phyloP scores from a whole-genome alignment of 2,888 invertebrate species.

The Cataglyphis rosenhaueri region DNA sequence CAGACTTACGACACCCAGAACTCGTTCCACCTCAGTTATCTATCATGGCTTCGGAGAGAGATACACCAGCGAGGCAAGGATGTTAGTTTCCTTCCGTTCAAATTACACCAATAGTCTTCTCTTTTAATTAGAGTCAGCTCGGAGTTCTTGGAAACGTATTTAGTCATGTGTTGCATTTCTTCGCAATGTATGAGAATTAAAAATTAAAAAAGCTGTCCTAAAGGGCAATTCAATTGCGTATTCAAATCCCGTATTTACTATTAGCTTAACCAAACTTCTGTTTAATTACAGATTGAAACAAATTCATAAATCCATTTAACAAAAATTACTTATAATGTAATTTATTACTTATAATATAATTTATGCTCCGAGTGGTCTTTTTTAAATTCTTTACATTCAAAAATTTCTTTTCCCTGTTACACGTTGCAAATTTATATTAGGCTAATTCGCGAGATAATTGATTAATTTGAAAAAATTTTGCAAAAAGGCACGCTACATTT shows the following conservation, averaged over 20 bases:
- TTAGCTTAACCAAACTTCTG: not conserved
- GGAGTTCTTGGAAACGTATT: not conserved
- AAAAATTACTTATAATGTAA: not conserved
- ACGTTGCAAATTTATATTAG: not conserved
- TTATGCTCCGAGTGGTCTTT: not conserved
- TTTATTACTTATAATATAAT: slow-evolving; percentile 1
- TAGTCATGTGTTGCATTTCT: not conserved
- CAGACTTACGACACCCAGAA: slow-evolving; percentile 73
- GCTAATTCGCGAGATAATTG: not conserved
- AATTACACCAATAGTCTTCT: slow-evolving; percentile 64
- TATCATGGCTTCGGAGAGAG: slow-evolving; percentile 70
- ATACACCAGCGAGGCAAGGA: slow-evolving; percentile 55
- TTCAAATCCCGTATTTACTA: not conserved
- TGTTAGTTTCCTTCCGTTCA: slow-evolving; percentile 64
- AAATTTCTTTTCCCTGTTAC: slow-evolving; percentile 13
- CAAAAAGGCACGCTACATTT: not conserved
- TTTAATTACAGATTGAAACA: not conserved
- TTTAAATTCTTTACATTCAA: not conserved
- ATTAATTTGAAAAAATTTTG: not conserved
- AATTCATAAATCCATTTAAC: not conserved
- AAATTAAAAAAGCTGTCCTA: not conserved
- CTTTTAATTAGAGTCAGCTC: slow-evolving; percentile 19
- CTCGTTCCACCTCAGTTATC: slow-evolving; percentile 68
- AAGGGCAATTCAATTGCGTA: not conserved
- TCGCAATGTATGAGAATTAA: not conserved